Evolutionary conservation across 2,113 vertebrate species (phyloP).

Genomic region (Tachysurus fulvidraco): DNA sequence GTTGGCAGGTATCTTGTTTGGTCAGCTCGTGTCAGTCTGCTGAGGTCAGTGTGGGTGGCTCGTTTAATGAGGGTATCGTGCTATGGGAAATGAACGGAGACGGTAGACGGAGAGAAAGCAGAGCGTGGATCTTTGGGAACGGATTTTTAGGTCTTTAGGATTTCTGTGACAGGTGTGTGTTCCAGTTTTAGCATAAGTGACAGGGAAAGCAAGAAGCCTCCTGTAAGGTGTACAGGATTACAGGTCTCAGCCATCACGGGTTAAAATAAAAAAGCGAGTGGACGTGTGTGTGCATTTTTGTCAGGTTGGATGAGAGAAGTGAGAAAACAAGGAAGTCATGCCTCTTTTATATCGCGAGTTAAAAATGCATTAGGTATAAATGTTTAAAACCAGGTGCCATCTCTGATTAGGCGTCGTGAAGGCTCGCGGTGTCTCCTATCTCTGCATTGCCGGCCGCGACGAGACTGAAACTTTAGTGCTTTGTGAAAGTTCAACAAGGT

Average conservation of each 20-base stretch:
- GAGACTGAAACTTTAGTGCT: constrained; percentile 12
- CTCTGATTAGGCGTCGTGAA: constrained; percentile 34
- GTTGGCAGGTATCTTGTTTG: constrained; percentile 19
- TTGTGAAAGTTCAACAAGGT: constrained; percentile 23
- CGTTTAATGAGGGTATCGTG: constrained; percentile 42
- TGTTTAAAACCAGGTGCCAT: constrained; percentile 49
- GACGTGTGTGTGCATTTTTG: constrained; percentile 17
- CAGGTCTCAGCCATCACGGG: constrained; percentile 13
- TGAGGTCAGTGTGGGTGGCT: constrained; percentile 19
- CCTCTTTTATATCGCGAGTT: constrained; percentile 38
- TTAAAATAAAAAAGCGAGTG: neutral
- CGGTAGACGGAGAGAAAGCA: constrained; percentile 1
- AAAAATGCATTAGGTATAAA: constrained; percentile 49
- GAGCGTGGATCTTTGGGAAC: neutral
- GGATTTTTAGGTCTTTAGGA: neutral
- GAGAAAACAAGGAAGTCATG: constrained; percentile 43
- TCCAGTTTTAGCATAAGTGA: constrained; percentile 32
- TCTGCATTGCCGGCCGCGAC: neutral
- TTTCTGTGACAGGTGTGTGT: constrained; percentile 27
- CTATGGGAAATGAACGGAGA: neutral
- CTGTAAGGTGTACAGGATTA: constrained; percentile 29
- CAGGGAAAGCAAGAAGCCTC: constrained; percentile 1
- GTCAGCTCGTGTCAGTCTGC: constrained; percentile 24
- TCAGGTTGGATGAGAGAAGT: constrained; percentile 2
- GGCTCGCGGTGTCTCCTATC: constrained; percentile 13